phyloP scores from a whole-genome alignment of 92 coral and sea anemone genomes.

The Palythoa grandiflora region DNA sequence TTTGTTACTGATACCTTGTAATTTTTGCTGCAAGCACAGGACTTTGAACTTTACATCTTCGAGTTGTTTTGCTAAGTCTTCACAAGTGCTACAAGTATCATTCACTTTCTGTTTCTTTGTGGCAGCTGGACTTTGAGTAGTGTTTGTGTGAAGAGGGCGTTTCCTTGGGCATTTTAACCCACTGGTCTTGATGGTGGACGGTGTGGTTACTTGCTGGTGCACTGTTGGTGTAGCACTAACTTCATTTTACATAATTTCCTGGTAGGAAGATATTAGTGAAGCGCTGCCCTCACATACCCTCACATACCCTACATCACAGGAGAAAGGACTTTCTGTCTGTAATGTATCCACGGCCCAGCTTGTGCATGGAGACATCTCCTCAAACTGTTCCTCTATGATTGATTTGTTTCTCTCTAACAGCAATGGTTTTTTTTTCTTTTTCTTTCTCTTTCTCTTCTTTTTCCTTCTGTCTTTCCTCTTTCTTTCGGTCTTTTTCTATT shows the following conservation, averaged over 20 bases:
- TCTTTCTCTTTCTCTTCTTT: background rate
- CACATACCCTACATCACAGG: background rate
- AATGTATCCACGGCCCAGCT: background rate
- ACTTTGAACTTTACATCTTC: background rate
- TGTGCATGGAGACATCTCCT: conserved; percentile 3
- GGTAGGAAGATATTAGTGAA: conserved; percentile 1
- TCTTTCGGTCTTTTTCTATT: background rate
- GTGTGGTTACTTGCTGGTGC: conserved; percentile 5
- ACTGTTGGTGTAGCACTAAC: background rate
- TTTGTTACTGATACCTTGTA: conserved; percentile 6
- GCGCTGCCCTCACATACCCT: conserved; percentile 2
- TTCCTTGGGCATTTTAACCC: conserved; percentile 6
- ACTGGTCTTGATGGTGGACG: background rate
- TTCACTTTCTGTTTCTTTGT: background rate
- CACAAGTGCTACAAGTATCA: background rate
- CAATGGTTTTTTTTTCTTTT: background rate
- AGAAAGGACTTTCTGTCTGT: background rate
- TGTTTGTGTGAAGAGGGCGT: background rate
- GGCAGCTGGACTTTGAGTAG: background rate
- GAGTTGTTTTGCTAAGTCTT: background rate
- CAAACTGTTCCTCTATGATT: background rate
- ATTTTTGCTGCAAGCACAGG: conserved; percentile 5
- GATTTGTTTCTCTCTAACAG: background rate
- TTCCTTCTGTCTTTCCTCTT: background rate
- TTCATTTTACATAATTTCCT: background rate